phyloP scores from a whole-genome alignment of 2,888 invertebrate genomes.

The Laothoe populi region DNA sequence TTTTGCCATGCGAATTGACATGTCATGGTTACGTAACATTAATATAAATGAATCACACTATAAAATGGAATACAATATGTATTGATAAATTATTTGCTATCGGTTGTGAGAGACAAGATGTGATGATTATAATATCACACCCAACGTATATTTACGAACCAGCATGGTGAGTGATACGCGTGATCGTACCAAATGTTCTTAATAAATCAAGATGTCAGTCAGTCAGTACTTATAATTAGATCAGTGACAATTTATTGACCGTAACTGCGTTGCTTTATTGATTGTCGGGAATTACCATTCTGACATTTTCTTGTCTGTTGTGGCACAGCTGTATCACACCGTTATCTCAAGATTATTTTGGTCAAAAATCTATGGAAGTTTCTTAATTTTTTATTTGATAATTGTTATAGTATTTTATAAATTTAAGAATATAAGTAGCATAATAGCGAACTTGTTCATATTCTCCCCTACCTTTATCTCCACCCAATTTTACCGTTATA shows the following conservation, averaged over 20 bases:
- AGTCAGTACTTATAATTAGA: constrained; percentile 26
- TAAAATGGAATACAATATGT: constrained; percentile 11
- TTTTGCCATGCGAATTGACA: constrained; percentile 5
- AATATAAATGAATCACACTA: constrained; percentile 10
- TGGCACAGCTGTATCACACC: background rate
- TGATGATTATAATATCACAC: constrained; percentile 22
- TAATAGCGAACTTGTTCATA: too few relatives aligned
- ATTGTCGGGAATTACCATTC: constrained; percentile 15
- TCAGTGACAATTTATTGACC: constrained; percentile 18
- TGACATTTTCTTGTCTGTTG: constrained; percentile 16
- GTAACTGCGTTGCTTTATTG: constrained; percentile 22
- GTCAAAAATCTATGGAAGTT: too few relatives aligned
- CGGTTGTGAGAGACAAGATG: constrained; percentile 16
- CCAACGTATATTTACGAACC: constrained; percentile 28
- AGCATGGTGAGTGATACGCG: constrained; percentile 29
- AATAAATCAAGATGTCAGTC: constrained; percentile 31
- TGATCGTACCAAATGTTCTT: constrained; percentile 25
- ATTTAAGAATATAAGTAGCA: too few relatives aligned
- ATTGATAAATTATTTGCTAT: constrained; percentile 13
- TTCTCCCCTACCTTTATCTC: too few relatives aligned
- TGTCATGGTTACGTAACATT: constrained; percentile 18
- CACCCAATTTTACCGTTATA: too few relatives aligned
- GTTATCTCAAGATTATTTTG: background rate
- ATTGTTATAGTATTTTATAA: too few relatives aligned
- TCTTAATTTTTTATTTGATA: too few relatives aligned